Percentiles rank a stretch among this genome's conserved stretches.
Conservation (phyloP, 2,888 invertebrate species). For the Chrysina gloriosa region DNA sequence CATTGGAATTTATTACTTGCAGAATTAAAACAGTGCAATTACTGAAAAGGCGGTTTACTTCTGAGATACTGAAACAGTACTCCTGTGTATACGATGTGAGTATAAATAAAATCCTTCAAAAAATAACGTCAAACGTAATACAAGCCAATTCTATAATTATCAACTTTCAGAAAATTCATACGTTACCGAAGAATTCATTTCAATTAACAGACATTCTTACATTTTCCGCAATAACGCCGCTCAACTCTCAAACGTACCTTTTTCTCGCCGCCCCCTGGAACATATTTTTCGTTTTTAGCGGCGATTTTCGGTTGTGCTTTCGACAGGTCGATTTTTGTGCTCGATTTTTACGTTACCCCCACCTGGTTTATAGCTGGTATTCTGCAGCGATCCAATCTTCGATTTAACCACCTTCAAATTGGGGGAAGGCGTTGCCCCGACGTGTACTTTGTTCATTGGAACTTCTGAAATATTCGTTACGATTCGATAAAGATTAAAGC, state of each 20-base stretch:
- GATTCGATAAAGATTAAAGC: neutral
- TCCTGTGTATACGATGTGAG: too few species aligned
- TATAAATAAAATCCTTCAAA: too few species aligned
- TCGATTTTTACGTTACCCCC: conserved; percentile 91
- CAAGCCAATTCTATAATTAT: too few species aligned
- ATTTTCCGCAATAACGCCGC: too few species aligned
- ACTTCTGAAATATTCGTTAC: conserved; percentile 71
- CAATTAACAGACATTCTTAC: neutral
- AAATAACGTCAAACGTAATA: too few species aligned
- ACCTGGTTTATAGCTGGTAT: conserved; percentile 88
- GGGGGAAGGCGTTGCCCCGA: conserved; percentile 91
- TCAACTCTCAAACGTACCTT: conserved; percentile 78
- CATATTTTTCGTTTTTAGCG: conserved; percentile 90
- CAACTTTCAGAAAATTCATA: too few species aligned
- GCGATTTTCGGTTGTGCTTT: conserved; percentile 88
- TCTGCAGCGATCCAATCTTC: conserved; percentile 92
- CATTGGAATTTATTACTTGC: too few species aligned
- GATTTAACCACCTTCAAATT: conserved; percentile 92
- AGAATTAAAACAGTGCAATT: too few species aligned
- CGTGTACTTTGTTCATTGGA: conserved; percentile 94
- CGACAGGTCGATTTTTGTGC: conserved; percentile 82
- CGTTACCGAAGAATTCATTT: neutral
- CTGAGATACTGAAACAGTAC: too few species aligned
- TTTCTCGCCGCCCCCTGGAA: conserved; percentile 89
- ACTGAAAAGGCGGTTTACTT: too few species aligned